Evolutionary conservation across 2,797 vertebrate genomes (phyloP), one percentile per base, ranked within the genome.

Genomic region (Peromyscus attwateri): DNA sequence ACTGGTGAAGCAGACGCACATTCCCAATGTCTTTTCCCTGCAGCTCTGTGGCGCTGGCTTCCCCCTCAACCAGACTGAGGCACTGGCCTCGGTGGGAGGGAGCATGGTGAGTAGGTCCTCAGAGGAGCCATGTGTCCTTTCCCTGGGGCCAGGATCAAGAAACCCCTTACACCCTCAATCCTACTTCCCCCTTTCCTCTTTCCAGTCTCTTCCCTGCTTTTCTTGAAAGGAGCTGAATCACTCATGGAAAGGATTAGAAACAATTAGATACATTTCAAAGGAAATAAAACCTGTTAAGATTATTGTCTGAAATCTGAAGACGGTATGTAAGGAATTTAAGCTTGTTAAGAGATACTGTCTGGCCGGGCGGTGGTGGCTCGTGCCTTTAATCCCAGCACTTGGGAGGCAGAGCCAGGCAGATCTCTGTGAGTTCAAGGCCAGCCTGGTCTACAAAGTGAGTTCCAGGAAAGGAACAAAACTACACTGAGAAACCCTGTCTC

Each of bases 11-110:
- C 99, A 99, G 98, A 99, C 99, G 0, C 98, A 98, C 1, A 99
- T 99, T 75, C 99, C 99, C 96, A 99, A 99, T 98, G 98, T 99
- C 98, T 99, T 99, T 98, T 99, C 99, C 62, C 99, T 99, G 97
- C 99, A 99, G 99, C 98, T 99, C 57, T 99, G 99, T 12, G 99
- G 99, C 0, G 98, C 99, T 0, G 99, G 99, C 95, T 99, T 99
- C 98, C 99, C 99, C 1, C 98, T 99, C 97, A 99, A 99, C 94
- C 99, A 99, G 98, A 99, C 99, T 0, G 98, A 99, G 94, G 98
- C 98, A 14, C 98, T 99, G 73, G 99, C 99, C 0, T 99, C 99
- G 0, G 99, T 99, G 10, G 99, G 99, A 2, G 99, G 99, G 95
- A 99, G 99, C 98, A 99, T 99, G 99, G 99, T 99, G 98, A 99